Percentiles rank a stretch among this genome's conserved stretches.
Evolutionary conservation across 2,888 invertebrate genomes (phyloP).

Genomic region (Tigriopus californicus): DNA sequence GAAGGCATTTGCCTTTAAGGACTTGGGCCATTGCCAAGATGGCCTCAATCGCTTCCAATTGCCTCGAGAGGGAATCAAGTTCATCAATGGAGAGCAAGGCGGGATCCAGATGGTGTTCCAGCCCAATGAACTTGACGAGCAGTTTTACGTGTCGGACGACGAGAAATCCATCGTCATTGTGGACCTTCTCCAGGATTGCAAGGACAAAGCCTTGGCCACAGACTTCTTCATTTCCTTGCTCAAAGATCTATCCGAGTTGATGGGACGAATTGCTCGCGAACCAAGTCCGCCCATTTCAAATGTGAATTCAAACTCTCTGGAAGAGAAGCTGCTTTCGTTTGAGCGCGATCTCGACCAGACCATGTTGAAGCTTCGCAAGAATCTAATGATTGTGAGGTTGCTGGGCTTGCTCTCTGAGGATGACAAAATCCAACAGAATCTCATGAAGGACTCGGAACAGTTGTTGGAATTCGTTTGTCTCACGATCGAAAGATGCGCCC

Average conservation of each 20-base stretch:
- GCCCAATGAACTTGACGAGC: slow-evolving; percentile 3
- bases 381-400: slow-evolving; percentile 9
- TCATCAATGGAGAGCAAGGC: background rate
- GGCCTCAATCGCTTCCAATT: background rate
- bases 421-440: slow-evolving; percentile 3
- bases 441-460: background rate
- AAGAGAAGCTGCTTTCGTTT: background rate
- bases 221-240: background rate
- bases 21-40: background rate
- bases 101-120: background rate
- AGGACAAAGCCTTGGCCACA: background rate
- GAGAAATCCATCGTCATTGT: slow-evolving; percentile 9
- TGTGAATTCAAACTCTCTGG: background rate
- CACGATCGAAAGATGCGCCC: background rate
- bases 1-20: slow-evolving; percentile 2
- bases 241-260: background rate
- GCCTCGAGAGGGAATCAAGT: background rate
- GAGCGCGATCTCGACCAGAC: slow-evolving; percentile 4
- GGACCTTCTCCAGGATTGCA: slow-evolving; percentile 2
- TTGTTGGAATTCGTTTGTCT: slow-evolving; percentile 2
- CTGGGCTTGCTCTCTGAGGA: slow-evolving; percentile 9
- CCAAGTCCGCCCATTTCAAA: background rate
- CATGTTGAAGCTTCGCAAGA: slow-evolving; percentile 1
- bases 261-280: background rate
- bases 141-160: slow-evolving; percentile 10